Percentiles rank a stretch among this genome's conserved stretches.
phyloP scores from a whole-genome alignment of 2,888 invertebrate genomes.

The Abrostola tripartita region DNA sequence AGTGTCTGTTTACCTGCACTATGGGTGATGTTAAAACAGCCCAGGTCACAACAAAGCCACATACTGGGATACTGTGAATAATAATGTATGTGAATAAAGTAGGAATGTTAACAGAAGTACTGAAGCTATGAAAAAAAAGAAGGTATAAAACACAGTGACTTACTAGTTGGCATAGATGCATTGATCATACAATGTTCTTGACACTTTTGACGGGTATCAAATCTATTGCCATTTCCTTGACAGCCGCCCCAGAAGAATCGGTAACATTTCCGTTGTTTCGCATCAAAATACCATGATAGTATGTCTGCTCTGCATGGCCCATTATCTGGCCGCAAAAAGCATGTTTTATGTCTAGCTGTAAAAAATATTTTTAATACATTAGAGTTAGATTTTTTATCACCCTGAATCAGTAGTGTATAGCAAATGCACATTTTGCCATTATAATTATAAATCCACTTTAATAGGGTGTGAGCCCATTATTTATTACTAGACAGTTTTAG shows the following conservation, averaged over 20 bases:
- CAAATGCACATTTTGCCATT: background rate
- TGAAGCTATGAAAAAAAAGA: too few species aligned
- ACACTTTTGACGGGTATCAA: constrained; percentile 66
- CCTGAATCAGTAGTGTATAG: background rate
- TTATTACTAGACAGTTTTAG: background rate
- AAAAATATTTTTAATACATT: constrained; percentile 8
- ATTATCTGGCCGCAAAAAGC: constrained; percentile 78
- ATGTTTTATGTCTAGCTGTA: constrained; percentile 72
- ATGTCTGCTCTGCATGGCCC: constrained; percentile 81
- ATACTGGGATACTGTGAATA: too few species aligned
- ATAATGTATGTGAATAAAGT: too few species aligned
- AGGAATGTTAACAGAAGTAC: background rate
- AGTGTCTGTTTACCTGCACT: too few species aligned
- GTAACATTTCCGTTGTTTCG: constrained; percentile 66
- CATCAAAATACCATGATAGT: constrained; percentile 79
- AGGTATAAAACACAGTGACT: constrained; percentile 23
- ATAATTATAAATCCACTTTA: too few species aligned
- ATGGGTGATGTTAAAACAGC: too few species aligned
- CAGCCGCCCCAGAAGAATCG: constrained; percentile 82
- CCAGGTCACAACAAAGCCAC: too few species aligned
- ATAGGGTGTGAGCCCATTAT: background rate
- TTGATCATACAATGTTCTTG: constrained; percentile 64
- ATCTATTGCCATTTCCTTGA: constrained; percentile 82
- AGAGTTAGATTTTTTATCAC: background rate
- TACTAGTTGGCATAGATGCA: constrained; percentile 44